A percentile compares a stretch with the other conserved stretches of the same genome.
These are phyloP conservation scores for Hippocampus abdominalis DNA, from an alignment of 2,113 vertebrate genomes.

Conservation along the genomic window DNA sequence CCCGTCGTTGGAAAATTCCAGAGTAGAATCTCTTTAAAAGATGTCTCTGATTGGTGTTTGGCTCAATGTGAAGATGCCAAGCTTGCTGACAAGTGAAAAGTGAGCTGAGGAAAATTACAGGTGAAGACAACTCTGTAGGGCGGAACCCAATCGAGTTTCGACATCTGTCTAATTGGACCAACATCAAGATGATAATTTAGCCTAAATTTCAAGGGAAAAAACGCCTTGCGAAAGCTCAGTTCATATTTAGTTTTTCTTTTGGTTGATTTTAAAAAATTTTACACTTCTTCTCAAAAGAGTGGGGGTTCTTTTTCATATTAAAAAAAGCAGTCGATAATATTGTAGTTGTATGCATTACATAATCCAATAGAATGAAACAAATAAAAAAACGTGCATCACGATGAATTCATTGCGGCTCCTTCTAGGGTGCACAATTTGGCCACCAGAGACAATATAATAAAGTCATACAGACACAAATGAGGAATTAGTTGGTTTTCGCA, in stretches of 20 bases:
- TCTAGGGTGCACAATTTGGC: no score
- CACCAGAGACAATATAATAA: no score
- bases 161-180: not conserved
- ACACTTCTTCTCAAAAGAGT: no score
- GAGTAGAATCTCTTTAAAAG: slow-evolving; percentile 38
- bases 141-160: not conserved
- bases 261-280: no score
- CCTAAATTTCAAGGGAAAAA: not conserved
- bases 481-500: no score
- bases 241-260: not conserved
- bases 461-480: no score
- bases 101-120: not conserved
- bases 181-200: not conserved
- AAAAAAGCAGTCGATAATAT: no score
- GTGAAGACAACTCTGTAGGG: not conserved
- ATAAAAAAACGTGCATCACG: no score
- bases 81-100: slow-evolving; percentile 12
- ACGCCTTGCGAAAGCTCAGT: not conserved
- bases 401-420: no score
- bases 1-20: slow-evolving; percentile 33
- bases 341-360: no score
- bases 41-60: not conserved
- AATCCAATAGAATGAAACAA: no score
- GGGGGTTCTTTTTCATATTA: no score
- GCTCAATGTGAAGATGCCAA: slow-evolving; percentile 16